Evolutionary conservation across 92 coral and sea anemone genomes (phyloP), one percentile per base, ranked within the genome.

Genomic region (Siderastrea radians): DNA sequence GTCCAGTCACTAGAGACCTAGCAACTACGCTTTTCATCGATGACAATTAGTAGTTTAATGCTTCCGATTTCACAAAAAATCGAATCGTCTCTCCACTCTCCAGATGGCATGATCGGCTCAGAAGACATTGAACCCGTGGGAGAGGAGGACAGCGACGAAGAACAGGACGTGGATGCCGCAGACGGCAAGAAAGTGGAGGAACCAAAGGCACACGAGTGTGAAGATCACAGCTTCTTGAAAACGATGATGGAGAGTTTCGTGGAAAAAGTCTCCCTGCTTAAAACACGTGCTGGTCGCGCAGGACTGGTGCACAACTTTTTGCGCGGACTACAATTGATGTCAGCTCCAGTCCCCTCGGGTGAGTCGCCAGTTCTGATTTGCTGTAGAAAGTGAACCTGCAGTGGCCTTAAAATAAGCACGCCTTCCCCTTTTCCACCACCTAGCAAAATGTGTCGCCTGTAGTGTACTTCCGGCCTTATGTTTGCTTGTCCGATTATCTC

Each of bases 241-340:
- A 58, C 15, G 3, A 58, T 87, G 3, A 12, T 72, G 81, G 69
- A 75, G n/a, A 68, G 12, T 44, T 54, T 90, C 52, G 73, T 93
- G 13, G 81, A 68, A 63, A 90, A 93, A 51, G 62, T 93, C 15
- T 77, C 80, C n/a, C 44, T 90, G 44, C 58, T 90, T 84, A 94
- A 89, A 74, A 79, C 95, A 26, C 86, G 95, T 10, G 80, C 86
- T 15, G 95, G 95, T 38, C 87, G 95, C 66, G 98, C 98, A 15
- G 98, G 92, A 55, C 81, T 89, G 77, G 80, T 94, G 8, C 94
- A 92, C 60, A 94, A 94, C 83, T 89, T 84, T 12, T 71, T 94
- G 63, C 87, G 98, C 17, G 98, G 91, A 44, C 86, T 94, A 48
- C 51, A 86, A 46, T 49, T 94, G 47, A 49, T 75, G 54, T n/a